Conservation (phyloP, 2,113 vertebrate species). For the Edolisoma coerulescens region DNA sequence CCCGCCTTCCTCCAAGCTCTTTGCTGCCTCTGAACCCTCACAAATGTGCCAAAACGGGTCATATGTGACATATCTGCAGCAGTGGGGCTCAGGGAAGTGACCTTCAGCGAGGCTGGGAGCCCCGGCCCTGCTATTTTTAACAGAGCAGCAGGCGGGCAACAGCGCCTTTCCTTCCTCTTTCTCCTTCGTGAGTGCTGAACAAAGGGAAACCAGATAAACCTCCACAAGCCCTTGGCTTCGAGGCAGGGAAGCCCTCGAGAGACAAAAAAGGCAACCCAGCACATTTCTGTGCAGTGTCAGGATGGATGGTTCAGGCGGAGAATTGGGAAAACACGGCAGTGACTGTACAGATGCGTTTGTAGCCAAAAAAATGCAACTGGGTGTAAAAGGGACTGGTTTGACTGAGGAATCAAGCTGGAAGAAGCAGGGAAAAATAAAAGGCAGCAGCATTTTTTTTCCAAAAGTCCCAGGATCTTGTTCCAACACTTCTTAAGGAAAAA, state of each 20-base stretch:
- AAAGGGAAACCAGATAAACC: slow-evolving; percentile 9
- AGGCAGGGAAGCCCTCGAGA: neutral
- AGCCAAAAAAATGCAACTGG: neutral
- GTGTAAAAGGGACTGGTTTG: neutral
- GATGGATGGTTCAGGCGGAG: neutral
- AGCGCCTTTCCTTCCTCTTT: slow-evolving; percentile 56
- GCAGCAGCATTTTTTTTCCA: neutral
- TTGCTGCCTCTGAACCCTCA: neutral
- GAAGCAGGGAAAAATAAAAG: neutral
- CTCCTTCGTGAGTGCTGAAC: neutral
- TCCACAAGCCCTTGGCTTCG: neutral
- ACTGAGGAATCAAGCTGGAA: neutral
- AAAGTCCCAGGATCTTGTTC: neutral
- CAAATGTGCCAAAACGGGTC: neutral
- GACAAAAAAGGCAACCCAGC: neutral
- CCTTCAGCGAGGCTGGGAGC: neutral
- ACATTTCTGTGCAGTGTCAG: neutral
- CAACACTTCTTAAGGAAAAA: neutral
- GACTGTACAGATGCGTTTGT: neutral
- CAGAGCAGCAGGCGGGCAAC: neutral
- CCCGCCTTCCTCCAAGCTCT: neutral
- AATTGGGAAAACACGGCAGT: neutral
- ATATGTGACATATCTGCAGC: neutral
- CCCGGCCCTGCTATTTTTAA: slow-evolving; percentile 17
- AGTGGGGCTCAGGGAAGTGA: neutral